Evolutionary conservation across 2,888 invertebrate species (phyloP).

Genomic region (Morinoia aosen): DNA sequence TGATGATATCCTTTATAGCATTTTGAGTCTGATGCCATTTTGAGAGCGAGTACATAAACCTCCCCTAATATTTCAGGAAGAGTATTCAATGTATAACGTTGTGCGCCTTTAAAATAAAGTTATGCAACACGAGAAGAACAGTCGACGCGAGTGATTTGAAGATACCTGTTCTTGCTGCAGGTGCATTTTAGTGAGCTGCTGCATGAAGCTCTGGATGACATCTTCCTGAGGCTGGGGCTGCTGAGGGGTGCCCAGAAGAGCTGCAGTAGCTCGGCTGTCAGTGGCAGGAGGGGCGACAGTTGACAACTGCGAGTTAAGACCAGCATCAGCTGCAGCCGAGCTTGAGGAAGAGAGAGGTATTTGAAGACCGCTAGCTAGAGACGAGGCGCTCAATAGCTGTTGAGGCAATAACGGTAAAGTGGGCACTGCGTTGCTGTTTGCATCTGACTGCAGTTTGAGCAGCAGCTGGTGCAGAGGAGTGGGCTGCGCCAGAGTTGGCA

Average conservation of each 20-base stretch:
- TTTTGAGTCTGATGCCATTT: background rate
- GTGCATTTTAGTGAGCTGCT: constrained; percentile 68
- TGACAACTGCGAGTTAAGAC: constrained; percentile 31
- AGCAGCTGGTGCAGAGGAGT: constrained; percentile 65
- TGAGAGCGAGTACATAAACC: background rate
- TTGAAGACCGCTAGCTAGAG: background rate
- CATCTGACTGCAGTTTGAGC: constrained; percentile 65
- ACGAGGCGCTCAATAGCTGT: background rate
- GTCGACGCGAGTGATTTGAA: background rate
- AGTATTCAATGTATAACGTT: background rate
- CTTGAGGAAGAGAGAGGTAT: constrained; percentile 30
- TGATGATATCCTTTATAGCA: background rate
- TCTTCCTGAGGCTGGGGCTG: constrained; percentile 62
- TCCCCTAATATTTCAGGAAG: background rate
- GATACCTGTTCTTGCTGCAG: constrained; percentile 48
- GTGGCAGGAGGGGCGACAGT: constrained; percentile 55
- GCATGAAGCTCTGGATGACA: constrained; percentile 68
- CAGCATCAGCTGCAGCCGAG: constrained; percentile 18
- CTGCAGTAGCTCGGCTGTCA: constrained; percentile 34
- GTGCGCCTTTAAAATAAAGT: background rate
- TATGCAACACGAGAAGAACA: background rate
- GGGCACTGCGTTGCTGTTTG: constrained; percentile 38
- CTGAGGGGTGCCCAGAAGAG: background rate
- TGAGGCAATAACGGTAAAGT: background rate
- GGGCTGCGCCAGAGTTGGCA: background rate